A percentile compares a stretch with the other conserved stretches of the same genome.
Evolutionary conservation across 2,888 invertebrate genomes (phyloP).

Genomic region (Drosophila nr. perissopoda): DNA sequence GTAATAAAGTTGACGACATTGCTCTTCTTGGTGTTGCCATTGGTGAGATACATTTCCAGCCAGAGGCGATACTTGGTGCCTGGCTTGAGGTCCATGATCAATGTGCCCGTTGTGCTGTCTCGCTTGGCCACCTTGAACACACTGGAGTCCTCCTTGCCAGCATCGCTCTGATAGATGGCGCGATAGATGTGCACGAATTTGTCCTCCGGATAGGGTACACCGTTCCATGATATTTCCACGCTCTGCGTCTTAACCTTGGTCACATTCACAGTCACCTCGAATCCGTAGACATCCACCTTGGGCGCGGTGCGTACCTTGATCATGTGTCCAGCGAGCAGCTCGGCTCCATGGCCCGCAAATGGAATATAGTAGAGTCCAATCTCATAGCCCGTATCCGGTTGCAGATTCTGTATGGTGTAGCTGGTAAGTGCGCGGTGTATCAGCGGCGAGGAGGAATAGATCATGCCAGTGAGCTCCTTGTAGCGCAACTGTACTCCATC

Average conservation of each 20-base stretch:
- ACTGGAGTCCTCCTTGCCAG: conserved; percentile 90
- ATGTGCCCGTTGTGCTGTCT: conserved; percentile 89
- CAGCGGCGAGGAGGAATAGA: conserved; percentile 93
- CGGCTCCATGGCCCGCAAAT: conserved; percentile 91
- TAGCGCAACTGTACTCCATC: conserved; percentile 95
- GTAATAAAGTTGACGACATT: conserved; percentile 95
- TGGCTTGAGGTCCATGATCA: conserved; percentile 90
- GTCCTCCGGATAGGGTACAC: conserved; percentile 94
- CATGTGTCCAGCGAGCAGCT: conserved; percentile 90
- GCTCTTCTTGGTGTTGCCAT: conserved; percentile 95
- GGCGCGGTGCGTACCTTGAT: conserved; percentile 90
- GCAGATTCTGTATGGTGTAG: conserved; percentile 91
- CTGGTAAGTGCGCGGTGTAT: conserved; percentile 92
- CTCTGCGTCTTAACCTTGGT: conserved; percentile 91
- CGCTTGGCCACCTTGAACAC: conserved; percentile 91
- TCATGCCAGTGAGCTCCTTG: conserved; percentile 92
- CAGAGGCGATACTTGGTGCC: conserved; percentile 93
- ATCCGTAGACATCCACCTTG: conserved; percentile 91
- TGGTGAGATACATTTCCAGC: conserved; percentile 95
- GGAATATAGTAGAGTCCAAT: conserved; percentile 93
- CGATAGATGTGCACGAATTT: conserved; percentile 95
- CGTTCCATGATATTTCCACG: conserved; percentile 92
- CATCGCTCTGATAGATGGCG: conserved; percentile 92
- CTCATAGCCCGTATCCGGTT: conserved; percentile 92
- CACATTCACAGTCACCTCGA: conserved; percentile 91